A percentile compares a stretch with the other conserved stretches of the same genome.
Conservation (phyloP, 1,140 invertebrate species). For the Amphibalanus amphitrite region DNA sequence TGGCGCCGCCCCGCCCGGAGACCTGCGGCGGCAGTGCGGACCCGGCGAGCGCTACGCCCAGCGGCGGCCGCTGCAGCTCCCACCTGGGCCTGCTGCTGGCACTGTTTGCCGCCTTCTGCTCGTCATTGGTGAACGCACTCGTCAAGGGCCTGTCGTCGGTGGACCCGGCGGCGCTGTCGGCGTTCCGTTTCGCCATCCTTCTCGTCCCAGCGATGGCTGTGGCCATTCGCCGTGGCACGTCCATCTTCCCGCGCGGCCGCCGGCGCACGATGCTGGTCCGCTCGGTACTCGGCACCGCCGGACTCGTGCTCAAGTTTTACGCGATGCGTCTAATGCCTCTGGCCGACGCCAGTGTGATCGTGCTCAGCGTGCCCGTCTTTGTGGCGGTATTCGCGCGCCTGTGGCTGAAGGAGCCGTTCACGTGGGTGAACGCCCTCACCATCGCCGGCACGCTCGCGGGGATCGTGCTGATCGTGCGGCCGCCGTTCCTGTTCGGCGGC, state of each 20-base stretch:
- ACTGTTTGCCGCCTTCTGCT: slow-evolving; percentile 71
- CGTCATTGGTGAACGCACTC: slow-evolving; percentile 70
- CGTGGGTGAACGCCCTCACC: slow-evolving; percentile 60
- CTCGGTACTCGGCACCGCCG: slow-evolving; percentile 66
- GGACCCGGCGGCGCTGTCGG: slow-evolving; percentile 66
- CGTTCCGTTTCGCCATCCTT: slow-evolving; percentile 63
- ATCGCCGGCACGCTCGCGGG: slow-evolving; percentile 65
- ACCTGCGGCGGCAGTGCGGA: too few species aligned
- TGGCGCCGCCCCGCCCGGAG: too few species aligned
- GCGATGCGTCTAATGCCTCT: slow-evolving; percentile 75
- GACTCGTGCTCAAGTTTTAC: slow-evolving; percentile 71
- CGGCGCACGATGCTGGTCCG: slow-evolving; percentile 41
- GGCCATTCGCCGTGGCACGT: slow-evolving; percentile 53
- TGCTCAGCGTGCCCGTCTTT: slow-evolving; percentile 79
- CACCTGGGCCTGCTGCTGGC: slow-evolving; percentile 59
- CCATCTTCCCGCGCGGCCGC: slow-evolving; percentile 53
- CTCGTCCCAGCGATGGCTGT: slow-evolving; percentile 64
- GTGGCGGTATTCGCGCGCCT: slow-evolving; percentile 76
- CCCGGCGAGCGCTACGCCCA: too few species aligned
- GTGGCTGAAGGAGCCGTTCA: slow-evolving; percentile 75
- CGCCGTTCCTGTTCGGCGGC: slow-evolving; percentile 24
- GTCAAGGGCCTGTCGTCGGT: slow-evolving; percentile 38
- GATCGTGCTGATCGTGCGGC: slow-evolving; percentile 65
- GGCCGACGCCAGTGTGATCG: slow-evolving; percentile 74
- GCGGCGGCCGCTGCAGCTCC: slow-evolving; percentile 24